phyloP scores from a whole-genome alignment of 1,140 invertebrate genomes.

The Drosophila equinoxialis region DNA sequence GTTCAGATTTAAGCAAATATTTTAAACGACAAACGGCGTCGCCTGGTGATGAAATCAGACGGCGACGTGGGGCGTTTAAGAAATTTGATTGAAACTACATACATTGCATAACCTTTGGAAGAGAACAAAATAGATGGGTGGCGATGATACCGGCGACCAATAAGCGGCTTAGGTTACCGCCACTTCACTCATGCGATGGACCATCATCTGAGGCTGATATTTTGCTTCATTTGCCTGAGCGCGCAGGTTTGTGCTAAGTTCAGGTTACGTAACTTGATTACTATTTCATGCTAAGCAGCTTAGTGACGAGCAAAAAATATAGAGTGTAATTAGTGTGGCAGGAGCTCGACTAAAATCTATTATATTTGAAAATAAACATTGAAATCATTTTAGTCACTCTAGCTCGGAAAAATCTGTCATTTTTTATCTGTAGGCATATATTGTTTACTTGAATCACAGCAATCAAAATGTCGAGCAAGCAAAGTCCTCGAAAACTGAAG shows the following conservation, averaged over 20 bases:
- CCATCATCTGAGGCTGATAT: slow-evolving; percentile 30
- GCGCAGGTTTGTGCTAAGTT: not conserved
- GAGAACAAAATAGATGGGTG: not conserved
- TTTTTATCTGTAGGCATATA: not conserved
- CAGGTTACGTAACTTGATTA: not conserved
- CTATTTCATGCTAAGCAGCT: slow-evolving; percentile 40
- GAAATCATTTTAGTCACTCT: not conserved
- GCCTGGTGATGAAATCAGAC: slow-evolving; percentile 9
- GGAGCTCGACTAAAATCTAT: not conserved
- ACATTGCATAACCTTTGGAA: slow-evolving; percentile 15
- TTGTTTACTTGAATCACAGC: not conserved
- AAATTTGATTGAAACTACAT: slow-evolving; percentile 51
- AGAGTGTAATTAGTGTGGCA: not conserved
- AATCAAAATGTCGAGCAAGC: not conserved
- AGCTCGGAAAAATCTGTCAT: not conserved
- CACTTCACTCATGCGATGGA: slow-evolving; percentile 32
- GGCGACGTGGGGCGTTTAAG: slow-evolving; percentile 16
- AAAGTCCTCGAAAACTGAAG: not conserved
- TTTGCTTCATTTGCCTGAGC: slow-evolving; percentile 51
- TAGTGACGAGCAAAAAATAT: slow-evolving; percentile 21
- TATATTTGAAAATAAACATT: slow-evolving; percentile 29
- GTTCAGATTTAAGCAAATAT: slow-evolving; percentile 50
- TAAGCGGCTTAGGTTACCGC: slow-evolving; percentile 51
- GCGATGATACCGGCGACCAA: not conserved
- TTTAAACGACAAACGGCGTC: slow-evolving; percentile 26